Conservation (phyloP, 1,140 invertebrate genomes). For the Drosophila azteca region DNA sequence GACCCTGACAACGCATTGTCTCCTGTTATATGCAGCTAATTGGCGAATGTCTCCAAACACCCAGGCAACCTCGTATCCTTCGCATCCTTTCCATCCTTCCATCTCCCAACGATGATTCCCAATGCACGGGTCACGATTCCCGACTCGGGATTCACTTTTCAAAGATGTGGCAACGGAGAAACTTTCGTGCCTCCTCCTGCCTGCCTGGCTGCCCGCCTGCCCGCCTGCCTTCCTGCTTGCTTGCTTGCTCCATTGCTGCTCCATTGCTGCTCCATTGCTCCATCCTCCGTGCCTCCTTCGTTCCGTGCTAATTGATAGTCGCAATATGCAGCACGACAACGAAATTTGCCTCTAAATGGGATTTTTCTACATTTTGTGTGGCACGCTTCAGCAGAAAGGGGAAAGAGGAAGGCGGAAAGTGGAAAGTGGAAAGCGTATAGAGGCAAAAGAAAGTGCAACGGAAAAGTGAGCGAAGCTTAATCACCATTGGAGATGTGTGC, state of each 20-base stretch:
- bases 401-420: background rate
- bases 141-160: slow-evolving; percentile 36
- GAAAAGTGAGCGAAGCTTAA: slow-evolving; percentile 32
- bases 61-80: slow-evolving; percentile 14
- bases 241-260: too few relatives aligned
- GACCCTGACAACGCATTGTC: slow-evolving; percentile 59
- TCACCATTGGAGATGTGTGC: slow-evolving; percentile 23
- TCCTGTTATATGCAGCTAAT: slow-evolving; percentile 74
- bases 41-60: slow-evolving; percentile 59
- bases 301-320: slow-evolving; percentile 51
- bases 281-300: background rate
- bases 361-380: slow-evolving; percentile 37
- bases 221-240: too few relatives aligned
- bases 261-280: too few relatives aligned
- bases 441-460: slow-evolving; percentile 13
- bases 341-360: slow-evolving; percentile 47
- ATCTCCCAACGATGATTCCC: too few relatives aligned
- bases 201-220: too few relatives aligned
- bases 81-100: background rate
- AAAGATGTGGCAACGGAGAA: slow-evolving; percentile 3
- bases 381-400: slow-evolving; percentile 23
- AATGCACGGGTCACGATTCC: slow-evolving; percentile 18
- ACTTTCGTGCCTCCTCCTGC: too few relatives aligned
- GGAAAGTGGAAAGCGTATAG: background rate
- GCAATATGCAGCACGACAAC: slow-evolving; percentile 49